Evolutionary conservation across 2,888 invertebrate genomes (phyloP).

Genomic region (Synanthedon myopaeformis): DNA sequence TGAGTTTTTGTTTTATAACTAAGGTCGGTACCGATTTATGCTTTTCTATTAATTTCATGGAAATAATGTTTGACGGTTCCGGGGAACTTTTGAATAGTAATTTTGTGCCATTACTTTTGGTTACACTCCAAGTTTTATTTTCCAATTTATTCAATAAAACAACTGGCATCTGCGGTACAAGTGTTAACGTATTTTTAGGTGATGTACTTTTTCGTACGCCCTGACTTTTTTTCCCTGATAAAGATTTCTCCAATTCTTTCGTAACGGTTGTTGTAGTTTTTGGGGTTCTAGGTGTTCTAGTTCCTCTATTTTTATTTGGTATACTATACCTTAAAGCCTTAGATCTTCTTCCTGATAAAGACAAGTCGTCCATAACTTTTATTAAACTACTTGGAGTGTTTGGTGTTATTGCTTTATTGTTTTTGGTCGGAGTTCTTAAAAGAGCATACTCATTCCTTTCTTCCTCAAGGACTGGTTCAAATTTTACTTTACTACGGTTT

Average conservation of each 20-base stretch:
- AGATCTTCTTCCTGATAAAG: no score
- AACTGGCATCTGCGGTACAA: no score
- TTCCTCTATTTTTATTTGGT: constrained; percentile 7
- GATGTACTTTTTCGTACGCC: constrained; percentile 45
- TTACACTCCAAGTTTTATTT: constrained; percentile 53
- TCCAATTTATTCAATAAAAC: constrained; percentile 19
- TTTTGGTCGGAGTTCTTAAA: constrained; percentile 43
- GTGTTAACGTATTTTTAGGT: no score
- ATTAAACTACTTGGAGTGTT: constrained; percentile 53
- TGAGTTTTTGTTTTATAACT: constrained; percentile 34
- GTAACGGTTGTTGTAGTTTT: constrained; percentile 53
- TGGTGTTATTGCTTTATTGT: constrained; percentile 19
- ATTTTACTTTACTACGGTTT: constrained; percentile 44
- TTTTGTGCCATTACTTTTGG: constrained; percentile 58
- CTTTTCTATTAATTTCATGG: constrained; percentile 52
- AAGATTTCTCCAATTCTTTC: constrained; percentile 45
- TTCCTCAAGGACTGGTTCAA: constrained; percentile 56
- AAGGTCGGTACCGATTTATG: constrained; percentile 57
- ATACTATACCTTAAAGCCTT: no score
- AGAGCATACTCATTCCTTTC: constrained; percentile 40
- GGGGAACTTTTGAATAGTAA: constrained; percentile 41
- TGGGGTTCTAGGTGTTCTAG: constrained; percentile 23
- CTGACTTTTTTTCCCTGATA: constrained; percentile 52
- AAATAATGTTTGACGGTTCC: constrained; percentile 15
- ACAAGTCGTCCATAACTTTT: constrained; percentile 5